These are phyloP conservation scores for Holacanthus passer DNA, from an alignment of 2,113 vertebrate genomes.

Conservation along the genomic window DNA sequence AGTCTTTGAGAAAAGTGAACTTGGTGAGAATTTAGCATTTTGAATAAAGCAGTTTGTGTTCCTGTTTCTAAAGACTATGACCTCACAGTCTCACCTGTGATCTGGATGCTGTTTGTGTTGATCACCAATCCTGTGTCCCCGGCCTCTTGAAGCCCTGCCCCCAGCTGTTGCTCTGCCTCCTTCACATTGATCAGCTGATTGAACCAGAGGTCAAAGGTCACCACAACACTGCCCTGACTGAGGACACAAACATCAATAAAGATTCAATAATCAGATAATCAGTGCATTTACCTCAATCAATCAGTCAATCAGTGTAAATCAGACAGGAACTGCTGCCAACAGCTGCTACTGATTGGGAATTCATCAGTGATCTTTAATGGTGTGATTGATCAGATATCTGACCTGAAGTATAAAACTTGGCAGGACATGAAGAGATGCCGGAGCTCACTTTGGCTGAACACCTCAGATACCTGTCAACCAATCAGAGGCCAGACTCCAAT, in stretches of 20 bases:
- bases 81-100: constrained; percentile 67
- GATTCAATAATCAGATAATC: background rate
- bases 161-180: constrained; percentile 62
- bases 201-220: constrained; percentile 78
- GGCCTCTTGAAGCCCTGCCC: constrained; percentile 60
- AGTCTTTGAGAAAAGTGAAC: too few species aligned
- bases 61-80: background rate
- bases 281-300: background rate
- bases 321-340: background rate
- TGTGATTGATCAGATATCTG: constrained; percentile 7
- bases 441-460: constrained; percentile 54
- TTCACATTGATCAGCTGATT: constrained; percentile 24
- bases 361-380: background rate
- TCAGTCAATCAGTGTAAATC: background rate
- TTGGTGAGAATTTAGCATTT: too few species aligned
- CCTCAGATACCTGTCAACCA: constrained; percentile 75
- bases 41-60: too few species aligned
- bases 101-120: constrained; percentile 67
- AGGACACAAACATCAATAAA: background rate
- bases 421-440: constrained; percentile 61
- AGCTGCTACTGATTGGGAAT: background rate
- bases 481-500: constrained; percentile 34
- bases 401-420: constrained; percentile 80
- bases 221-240: constrained; percentile 80
- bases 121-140: constrained; percentile 53